A percentile compares a stretch with the other conserved stretches of the same genome.
These are phyloP conservation scores for Mythimna albipuncta DNA, from an alignment of 2,888 invertebrate genomes.

Conservation along the genomic window DNA sequence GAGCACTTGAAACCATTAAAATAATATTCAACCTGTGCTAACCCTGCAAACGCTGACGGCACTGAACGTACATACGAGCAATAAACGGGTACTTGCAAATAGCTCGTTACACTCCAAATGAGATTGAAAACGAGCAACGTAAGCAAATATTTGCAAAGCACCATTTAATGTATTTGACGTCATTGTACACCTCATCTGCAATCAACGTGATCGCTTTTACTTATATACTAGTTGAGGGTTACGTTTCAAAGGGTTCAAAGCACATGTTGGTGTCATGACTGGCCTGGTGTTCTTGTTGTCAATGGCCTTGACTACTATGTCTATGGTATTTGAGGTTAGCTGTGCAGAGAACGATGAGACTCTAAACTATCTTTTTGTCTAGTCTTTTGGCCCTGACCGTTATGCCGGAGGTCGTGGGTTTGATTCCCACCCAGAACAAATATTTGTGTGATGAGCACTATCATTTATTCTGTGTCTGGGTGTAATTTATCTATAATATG, in stretches of 20 bases:
- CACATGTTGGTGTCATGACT: not conserved
- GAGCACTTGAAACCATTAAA: slow-evolving; percentile 54
- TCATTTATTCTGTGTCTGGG: too few relatives aligned
- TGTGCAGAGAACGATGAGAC: too few relatives aligned
- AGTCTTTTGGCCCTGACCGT: too few relatives aligned
- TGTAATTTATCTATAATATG: too few relatives aligned
- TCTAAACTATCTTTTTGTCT: too few relatives aligned
- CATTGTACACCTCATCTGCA: slow-evolving; percentile 49
- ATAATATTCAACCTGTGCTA: slow-evolving; percentile 58
- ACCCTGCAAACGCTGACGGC: slow-evolving; percentile 53
- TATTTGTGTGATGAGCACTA: too few relatives aligned
- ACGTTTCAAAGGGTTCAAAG: slow-evolving; percentile 27
- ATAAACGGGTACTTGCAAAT: slow-evolving; percentile 70
- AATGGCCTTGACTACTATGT: too few relatives aligned
- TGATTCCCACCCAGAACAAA: too few relatives aligned
- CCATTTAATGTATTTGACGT: slow-evolving; percentile 59
- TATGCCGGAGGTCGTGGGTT: too few relatives aligned
- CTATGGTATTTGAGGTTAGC: too few relatives aligned
- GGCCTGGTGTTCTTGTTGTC: too few relatives aligned
- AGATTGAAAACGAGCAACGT: slow-evolving; percentile 69
- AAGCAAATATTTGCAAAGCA: slow-evolving; percentile 70
- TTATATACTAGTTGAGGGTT: slow-evolving; percentile 31
- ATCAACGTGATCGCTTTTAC: slow-evolving; percentile 41
- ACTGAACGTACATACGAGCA: slow-evolving; percentile 49
- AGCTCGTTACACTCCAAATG: slow-evolving; percentile 74